Evolutionary conservation across 2,113 vertebrate genomes (phyloP).

Genomic region (Sphyrna mokarran): DNA sequence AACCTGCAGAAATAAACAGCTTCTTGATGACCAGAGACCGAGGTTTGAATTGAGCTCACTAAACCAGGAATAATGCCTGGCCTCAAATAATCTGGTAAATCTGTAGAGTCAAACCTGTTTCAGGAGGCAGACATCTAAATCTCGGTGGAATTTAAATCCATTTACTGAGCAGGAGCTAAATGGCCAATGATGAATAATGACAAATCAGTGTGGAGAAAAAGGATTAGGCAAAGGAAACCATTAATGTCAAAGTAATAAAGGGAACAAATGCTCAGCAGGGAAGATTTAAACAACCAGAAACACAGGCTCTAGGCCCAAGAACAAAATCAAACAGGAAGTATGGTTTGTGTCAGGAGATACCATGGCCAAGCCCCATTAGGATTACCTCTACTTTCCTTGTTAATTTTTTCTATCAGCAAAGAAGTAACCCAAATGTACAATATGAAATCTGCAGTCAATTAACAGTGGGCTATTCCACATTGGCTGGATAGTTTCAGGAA

Average conservation of each 20-base stretch:
- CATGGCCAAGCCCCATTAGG: neutral
- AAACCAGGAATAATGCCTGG: neutral
- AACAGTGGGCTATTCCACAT: neutral
- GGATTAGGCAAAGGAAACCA: neutral
- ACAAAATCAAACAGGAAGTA: conserved; percentile 8
- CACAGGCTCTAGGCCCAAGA: neutral
- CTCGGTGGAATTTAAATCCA: neutral
- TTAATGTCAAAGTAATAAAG: neutral
- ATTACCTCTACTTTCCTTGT: neutral
- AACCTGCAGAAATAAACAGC: neutral
- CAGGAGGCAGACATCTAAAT: neutral
- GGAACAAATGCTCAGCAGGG: neutral
- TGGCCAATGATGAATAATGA: neutral
- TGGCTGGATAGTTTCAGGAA: neutral
- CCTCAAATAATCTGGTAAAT: neutral
- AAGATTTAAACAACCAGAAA: neutral
- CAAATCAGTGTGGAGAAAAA: neutral
- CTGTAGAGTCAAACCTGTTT: neutral
- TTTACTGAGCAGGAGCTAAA: neutral
- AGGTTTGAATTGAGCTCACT: neutral
- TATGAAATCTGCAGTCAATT: neutral
- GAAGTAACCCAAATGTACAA: neutral
- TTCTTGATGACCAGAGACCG: neutral
- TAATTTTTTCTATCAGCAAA: neutral
- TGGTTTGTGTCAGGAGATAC: neutral